Conservation (phyloP, 2,113 vertebrate species). For the Pteropus alecto region DNA sequence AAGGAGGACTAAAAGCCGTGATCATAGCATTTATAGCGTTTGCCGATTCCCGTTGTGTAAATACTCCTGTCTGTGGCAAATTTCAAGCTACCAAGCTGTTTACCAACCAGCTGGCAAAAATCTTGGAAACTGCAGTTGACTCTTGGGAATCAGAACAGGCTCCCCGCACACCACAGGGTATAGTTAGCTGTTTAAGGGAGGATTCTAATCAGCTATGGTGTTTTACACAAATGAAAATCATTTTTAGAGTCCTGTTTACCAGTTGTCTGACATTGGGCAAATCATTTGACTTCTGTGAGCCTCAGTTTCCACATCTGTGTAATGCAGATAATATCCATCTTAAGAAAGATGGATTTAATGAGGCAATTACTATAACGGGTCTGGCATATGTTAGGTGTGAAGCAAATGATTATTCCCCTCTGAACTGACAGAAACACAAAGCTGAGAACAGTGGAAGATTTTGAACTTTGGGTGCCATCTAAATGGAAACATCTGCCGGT, state of each 20-base stretch:
- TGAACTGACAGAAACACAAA: not conserved
- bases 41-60: not conserved
- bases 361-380: not conserved
- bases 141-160: not conserved
- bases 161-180: not conserved
- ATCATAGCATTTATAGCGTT: not conserved
- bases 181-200: not conserved
- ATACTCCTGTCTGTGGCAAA: not conserved
- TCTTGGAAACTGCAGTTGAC: not conserved
- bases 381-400: not conserved
- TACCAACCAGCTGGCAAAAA: not conserved
- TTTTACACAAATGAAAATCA: not conserved
- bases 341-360: not conserved
- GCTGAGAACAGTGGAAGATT: not conserved
- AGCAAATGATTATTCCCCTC: not conserved
- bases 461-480: not conserved
- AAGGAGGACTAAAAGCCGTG: not conserved
- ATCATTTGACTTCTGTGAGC: not conserved
- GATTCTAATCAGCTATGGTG: not conserved
- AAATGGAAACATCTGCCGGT: not conserved
- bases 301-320: conserved; percentile 8
- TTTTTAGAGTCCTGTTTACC: not conserved
- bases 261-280: not conserved
- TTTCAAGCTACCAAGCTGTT: conserved; percentile 24
- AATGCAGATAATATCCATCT: not conserved